phyloP scores from a whole-genome alignment of 1,140 invertebrate genomes.

The Papilio helenus region DNA sequence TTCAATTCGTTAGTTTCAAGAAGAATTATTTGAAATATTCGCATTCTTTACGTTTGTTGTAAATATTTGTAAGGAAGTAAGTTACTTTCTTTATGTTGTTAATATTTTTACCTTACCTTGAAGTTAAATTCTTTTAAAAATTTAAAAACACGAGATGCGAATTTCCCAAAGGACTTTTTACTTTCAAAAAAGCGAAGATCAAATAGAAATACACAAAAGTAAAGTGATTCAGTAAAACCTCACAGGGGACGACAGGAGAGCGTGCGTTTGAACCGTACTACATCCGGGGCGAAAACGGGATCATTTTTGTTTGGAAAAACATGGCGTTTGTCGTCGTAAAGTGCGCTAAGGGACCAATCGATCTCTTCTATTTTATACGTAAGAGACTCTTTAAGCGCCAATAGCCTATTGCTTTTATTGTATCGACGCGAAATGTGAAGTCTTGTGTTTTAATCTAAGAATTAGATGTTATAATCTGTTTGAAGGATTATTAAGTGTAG shows the following conservation, averaged over 20 bases:
- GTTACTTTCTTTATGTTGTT: not conserved
- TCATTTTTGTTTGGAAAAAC: slow-evolving; percentile 29
- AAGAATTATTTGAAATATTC: not conserved
- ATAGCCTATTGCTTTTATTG: not conserved
- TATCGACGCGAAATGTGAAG: slow-evolving; percentile 23
- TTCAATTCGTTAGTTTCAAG: not conserved
- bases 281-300: slow-evolving; percentile 8
- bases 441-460: not conserved
- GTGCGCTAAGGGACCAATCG: slow-evolving; percentile 11
- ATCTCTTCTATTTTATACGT: slow-evolving; percentile 12
- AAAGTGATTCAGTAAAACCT: slow-evolving; percentile 23
- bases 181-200: slow-evolving; percentile 3
- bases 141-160: no score
- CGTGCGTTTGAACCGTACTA: not conserved
- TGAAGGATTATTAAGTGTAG: no score
- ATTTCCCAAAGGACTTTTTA: not conserved
- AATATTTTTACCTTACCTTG: not conserved
- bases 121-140: no score
- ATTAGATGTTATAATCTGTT: not conserved
- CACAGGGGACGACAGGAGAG: not conserved
- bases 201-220: slow-evolving; percentile 24
- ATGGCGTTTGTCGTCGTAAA: slow-evolving; percentile 13
- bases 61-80: not conserved
- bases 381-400: not conserved
- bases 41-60: not conserved